Base-by-base conservation (phyloP, 2,888 invertebrate species). In the Pachycephus smyrnensis region DNA sequence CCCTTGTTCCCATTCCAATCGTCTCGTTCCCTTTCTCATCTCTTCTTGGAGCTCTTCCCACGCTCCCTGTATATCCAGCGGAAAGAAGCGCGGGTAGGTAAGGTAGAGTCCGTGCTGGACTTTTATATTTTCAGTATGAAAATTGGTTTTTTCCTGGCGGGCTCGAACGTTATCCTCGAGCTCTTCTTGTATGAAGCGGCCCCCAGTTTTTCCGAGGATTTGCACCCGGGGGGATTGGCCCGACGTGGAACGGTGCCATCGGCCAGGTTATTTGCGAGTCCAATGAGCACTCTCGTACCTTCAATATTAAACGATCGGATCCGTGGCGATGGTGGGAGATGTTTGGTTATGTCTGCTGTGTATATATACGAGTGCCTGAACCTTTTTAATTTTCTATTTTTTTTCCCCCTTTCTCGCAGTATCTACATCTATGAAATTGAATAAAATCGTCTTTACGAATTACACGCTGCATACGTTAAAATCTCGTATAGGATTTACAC, bases 121-220 rank as follows among this genome's bases (percentile, higher is more conserved):
- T 55, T 55, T 55, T 23, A 55, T 23, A 23, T 9, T 55, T 55
- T 23, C 23, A 23, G 6, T 55, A 23, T 55, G 55, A 55, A 55
- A 55, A 55, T 55, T 55, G 75, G 12, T 71, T 36, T 73, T n/a
- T 32, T 31, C 11, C 40, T 9, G 32, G n/a, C 31, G 32, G 33
- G n/a, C 12, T 36, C n/a, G 68, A 73, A 78, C 74, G 79, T 76
- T 79, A 69, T 76, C 83, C 77, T 77, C 75, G 75, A 68, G 75
- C 79, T 75, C 40, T 79, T 6, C 23, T 55, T 9, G 55, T 9
- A 55, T 2, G 55, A 2, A 23, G 23, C 9, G 23, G 23, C 55
- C 55, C 55, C 23, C 55, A 55, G 55, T 55, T 23, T 23, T 55
- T 55, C 9, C 55, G 55, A 55, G 55, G 55, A 55, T 55, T 23